Base-by-base conservation (phyloP, 2,888 invertebrate species). In the Clostera curtula region DNA sequence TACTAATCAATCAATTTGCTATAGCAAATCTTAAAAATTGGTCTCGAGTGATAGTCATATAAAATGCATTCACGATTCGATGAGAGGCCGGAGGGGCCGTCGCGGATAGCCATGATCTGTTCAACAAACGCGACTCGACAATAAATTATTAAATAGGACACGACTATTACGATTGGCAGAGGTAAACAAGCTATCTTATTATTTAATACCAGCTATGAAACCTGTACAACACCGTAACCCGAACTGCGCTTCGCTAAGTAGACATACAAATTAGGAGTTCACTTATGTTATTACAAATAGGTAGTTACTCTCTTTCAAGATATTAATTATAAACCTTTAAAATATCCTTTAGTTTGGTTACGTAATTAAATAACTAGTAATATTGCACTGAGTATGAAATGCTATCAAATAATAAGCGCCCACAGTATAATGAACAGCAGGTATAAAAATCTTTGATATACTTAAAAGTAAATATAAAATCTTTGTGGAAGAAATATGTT, bases 331-430 rank as follows among this genome's bases (percentile, higher is more conserved):
- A n/a, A n/a, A n/a, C n/a, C n/a, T n/a, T 76, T 23, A 77, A 79
- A 75, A 80, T 84, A 84, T 82, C 76, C 65, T 83, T 84, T 83
- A 85, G 85, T 84, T 85, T 85, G 85, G 85, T 85, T 85, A 85
- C 84, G 82, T 83, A 76, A 85, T 83, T 83, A 83, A 80, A 83
- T 84, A 85, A 85, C 85, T 85, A 85, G 85, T 82, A 83, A 85
- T 85, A 85, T 85, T 85, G 85, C 85, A 85, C 85, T 85, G 85
- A 84, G 84, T 85, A 85, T 84, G 84, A 83, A 82, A 80, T 76
- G 75, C 77, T 77, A 82, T 79, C 68, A 83, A 84, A 83, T 82
- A 72, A 83, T 83, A 83, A 82, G 84, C 76, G 83, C 83, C 82
- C 85, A 80, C 82, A 54, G 60, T 61, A 69, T 57, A 63, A 56